Evolutionary conservation across 2,113 vertebrate genomes (phyloP).

Genomic region (Ptychochromis oligacanthus): DNA sequence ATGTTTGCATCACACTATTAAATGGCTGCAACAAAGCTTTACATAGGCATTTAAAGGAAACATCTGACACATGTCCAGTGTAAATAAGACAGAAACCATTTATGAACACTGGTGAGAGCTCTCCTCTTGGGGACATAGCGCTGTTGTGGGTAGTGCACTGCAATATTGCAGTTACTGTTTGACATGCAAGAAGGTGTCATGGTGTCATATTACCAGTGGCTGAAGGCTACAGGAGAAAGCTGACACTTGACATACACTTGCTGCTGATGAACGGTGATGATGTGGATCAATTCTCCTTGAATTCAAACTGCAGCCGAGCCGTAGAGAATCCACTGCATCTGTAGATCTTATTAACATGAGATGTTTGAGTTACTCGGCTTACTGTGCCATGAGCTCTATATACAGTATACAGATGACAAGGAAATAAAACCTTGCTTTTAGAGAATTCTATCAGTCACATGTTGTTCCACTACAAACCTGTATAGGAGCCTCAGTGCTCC

Average conservation of each 20-base stretch:
- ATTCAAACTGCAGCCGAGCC: background rate
- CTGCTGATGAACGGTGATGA: background rate
- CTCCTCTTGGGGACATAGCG: background rate
- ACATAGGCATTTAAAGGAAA: background rate
- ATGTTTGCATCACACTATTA: background rate
- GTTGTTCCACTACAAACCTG: too few relatives aligned
- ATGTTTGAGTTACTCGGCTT: too few relatives aligned
- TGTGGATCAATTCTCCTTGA: background rate
- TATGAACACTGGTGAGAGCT: background rate
- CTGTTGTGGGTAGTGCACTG: background rate
- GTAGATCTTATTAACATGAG: background rate
- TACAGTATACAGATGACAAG: too few relatives aligned
- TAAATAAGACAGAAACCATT: background rate
- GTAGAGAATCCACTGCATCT: background rate
- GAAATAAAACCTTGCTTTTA: too few relatives aligned
- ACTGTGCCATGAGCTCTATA: too few relatives aligned
- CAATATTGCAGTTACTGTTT: slow-evolving; percentile 12
- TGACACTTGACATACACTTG: slow-evolving; percentile 3
- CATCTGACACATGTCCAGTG: background rate
- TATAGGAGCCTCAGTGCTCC: too few relatives aligned
- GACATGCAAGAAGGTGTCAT: background rate
- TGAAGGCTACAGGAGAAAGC: slow-evolving; percentile 12
- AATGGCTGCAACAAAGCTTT: background rate
- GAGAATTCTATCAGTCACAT: too few relatives aligned
- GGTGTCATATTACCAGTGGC: slow-evolving; percentile 14